Evolutionary conservation across 1,140 invertebrate species (phyloP).

Genomic region (Lamellibrachia luymesi): DNA sequence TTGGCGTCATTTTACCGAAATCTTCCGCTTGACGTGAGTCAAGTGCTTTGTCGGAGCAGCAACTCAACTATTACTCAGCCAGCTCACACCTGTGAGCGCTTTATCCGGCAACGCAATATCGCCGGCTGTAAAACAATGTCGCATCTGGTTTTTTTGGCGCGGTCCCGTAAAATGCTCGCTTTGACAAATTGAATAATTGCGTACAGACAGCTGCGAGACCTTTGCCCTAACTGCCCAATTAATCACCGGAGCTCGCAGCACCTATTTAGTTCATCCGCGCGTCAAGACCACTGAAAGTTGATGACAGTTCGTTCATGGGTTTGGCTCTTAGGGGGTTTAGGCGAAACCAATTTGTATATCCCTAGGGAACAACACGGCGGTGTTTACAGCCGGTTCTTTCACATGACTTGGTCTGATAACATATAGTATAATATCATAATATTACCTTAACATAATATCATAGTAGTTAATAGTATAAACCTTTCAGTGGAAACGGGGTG

Average conservation of each 20-base stretch:
- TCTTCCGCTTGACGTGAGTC: neutral
- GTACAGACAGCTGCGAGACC: neutral
- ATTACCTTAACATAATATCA: no score
- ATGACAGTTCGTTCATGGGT: neutral
- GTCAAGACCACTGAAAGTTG: neutral
- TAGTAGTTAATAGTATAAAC: no score
- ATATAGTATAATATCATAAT: no score
- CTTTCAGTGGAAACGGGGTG: no score
- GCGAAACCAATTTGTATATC: neutral
- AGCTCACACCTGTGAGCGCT: neutral
- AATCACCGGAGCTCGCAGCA: neutral
- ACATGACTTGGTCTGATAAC: no score
- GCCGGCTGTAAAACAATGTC: neutral
- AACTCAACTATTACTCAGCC: neutral
- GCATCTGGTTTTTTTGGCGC: neutral
- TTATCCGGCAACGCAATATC: neutral
- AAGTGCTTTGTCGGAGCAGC: neutral
- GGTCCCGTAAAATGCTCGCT: neutral
- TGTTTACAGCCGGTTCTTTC: no score
- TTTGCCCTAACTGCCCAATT: neutral
- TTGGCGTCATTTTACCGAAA: neutral
- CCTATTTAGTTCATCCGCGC: neutral
- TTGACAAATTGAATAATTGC: slow-evolving; percentile 5
- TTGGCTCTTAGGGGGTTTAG: neutral
- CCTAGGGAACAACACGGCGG: no score